phyloP scores from a whole-genome alignment of 2,888 invertebrate species.

The Drosophila fungiperda region DNA sequence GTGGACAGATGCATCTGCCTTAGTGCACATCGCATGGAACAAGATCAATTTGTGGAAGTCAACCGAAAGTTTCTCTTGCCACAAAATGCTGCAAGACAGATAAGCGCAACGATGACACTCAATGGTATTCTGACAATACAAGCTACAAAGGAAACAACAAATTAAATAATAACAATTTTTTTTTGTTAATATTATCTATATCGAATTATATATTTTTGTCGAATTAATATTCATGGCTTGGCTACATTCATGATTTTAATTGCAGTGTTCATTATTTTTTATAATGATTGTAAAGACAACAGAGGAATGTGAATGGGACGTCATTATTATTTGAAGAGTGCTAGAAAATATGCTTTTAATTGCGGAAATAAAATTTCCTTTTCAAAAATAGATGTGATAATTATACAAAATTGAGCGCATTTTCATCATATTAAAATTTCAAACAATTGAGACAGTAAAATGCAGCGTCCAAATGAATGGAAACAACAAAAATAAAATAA shows the following conservation, averaged over 20 bases:
- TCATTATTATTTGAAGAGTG: conserved; percentile 59
- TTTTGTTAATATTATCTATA: background rate
- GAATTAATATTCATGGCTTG: background rate
- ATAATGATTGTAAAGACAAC: conserved; percentile 42
- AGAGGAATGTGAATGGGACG: conserved; percentile 31
- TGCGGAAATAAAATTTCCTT: conserved; percentile 68
- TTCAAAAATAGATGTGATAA: conserved; percentile 60
- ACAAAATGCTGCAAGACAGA: background rate
- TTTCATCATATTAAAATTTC: conserved; percentile 75
- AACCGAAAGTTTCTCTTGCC: conserved; percentile 29
- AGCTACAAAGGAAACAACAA: background rate
- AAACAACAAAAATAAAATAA: conserved; percentile 20
- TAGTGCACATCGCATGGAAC: conserved; percentile 1
- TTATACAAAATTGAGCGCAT: conserved; percentile 69
- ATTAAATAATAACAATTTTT: background rate
- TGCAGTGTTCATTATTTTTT: conserved; percentile 46
- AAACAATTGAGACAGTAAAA: conserved; percentile 68
- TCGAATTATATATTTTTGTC: background rate
- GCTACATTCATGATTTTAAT: conserved; percentile 42
- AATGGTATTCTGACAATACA: conserved; percentile 29
- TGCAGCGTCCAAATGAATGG: conserved; percentile 61
- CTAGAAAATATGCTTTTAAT: conserved; percentile 75
- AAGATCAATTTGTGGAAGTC: conserved; percentile 5
- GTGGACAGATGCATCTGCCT: conserved; percentile 12
- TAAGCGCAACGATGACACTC: conserved; percentile 11